Conservation (phyloP, 2,797 vertebrate genomes). For the Pangasius krempfi region DNA sequence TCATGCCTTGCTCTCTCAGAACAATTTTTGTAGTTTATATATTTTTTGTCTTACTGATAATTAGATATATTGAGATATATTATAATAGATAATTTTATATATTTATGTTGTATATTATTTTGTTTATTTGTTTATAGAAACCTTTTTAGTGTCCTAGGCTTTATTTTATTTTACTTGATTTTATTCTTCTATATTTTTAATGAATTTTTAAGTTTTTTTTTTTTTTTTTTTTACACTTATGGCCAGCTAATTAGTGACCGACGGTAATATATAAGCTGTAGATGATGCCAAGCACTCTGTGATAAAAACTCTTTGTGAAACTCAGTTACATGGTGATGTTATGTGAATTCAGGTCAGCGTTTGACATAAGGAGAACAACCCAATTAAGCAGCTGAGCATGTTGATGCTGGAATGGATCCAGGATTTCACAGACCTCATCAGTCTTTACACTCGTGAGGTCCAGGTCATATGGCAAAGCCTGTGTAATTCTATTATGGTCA, state of each 20-base stretch:
- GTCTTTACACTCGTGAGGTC: not conserved
- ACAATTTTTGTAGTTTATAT: not conserved
- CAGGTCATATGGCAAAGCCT: not conserved
- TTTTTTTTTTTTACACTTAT: too few relatives aligned
- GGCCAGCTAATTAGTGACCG: not conserved
- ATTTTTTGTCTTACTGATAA: not conserved
- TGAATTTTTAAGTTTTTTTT: not conserved
- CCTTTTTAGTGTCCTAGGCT: not conserved
- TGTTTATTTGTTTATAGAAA: not conserved
- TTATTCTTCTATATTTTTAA: not conserved
- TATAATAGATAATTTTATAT: not conserved
- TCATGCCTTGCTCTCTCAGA: not conserved
- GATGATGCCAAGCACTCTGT: not conserved
- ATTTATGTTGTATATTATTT: not conserved
- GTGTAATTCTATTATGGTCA: too few relatives aligned
- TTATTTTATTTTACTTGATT: not conserved
- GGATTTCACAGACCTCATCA: not conserved
- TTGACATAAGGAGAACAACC: not conserved
- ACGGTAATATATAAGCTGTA: not conserved
- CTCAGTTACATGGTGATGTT: not conserved
- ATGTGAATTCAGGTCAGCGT: not conserved
- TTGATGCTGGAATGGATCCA: constrained; percentile 1
- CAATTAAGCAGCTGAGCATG: not conserved
- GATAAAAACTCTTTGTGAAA: not conserved
- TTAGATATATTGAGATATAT: not conserved